Evolutionary conservation across 1,140 invertebrate genomes (phyloP), one percentile per base, ranked within the genome.

Genomic region (Samia ricini): DNA sequence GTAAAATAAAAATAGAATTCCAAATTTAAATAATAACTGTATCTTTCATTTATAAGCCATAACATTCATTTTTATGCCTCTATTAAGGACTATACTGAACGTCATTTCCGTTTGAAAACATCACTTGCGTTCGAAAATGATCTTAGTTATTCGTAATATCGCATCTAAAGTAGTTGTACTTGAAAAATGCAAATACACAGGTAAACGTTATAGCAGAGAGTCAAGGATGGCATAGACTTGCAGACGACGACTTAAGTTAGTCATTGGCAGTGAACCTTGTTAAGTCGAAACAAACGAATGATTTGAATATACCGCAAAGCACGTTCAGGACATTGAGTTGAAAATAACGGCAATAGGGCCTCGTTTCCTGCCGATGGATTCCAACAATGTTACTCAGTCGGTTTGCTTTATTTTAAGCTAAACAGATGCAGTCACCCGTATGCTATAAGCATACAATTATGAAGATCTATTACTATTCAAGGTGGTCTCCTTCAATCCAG

Each of bases 201-300:
- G 33, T 42, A 42, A 42, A 42, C 33, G 3, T 42, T 1, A 42
- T 3, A 12, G 33, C 15, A 15, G 33, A 42, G 12, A 15, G 15
- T 12, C 33, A 4, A 42, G 33, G 12, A 15, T 10, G 3, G 33
- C 15, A 15, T 15, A 42, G 33, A 42, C 33, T 42, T 42, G 33
- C 33, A 42, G 33, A 42, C 33, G 8, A 42, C 33, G 33, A 1
- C 33, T 29, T 8, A 29, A 10, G 6, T 29, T 29, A 42, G 33
- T 42, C 33, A n/a, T n/a, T n/a, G n/a, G 15, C 33, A 15, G 33
- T 7, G 33, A 8, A 19, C 12, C 56, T 36, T 57, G 56, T 57
- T 57, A 57, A 57, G 18, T 33, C 54, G 29, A 57, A 57, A 57
- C 56, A 20, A 55, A 21, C 33, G 56, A 57, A 36, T 57, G 36